Evolutionary conservation across 2,888 invertebrate species (phyloP), one percentile per base, ranked within the genome.

Genomic region (Eupithecia subfuscata): DNA sequence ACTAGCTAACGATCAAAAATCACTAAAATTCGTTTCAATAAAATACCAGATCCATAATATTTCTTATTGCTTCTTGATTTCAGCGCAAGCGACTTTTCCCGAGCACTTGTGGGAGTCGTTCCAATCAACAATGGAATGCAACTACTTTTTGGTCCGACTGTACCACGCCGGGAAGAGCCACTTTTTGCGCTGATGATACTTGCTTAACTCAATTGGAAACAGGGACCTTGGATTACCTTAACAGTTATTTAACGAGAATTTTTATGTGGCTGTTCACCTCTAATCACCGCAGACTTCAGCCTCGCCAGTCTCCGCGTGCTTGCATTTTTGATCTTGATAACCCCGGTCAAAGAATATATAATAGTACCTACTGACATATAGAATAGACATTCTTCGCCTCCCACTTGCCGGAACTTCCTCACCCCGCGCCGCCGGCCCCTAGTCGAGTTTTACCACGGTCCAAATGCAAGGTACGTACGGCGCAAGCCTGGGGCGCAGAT

Each of bases 91-190:
- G 89, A 92, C 89, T 92, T 91, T 91, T 91, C 90, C 91, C 90
- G 89, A 88, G 87, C 87, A 87, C 85, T 68, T 87, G 89, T 88
- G 88, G 90, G 89, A 90, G 91, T 92, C 87, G 92, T 89, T 90
- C 91, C 92, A 92, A 92, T 94, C 93, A 90, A 92, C 92, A 93
- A 92, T 90, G 93, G 92, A 92, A 94, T 92, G 92, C 88, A 87
- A 84, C 84, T 87, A 90, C 90, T 91, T 93, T 94, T 93, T 91
- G 92, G 91, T 91, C 89, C 85, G 89, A 84, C 85, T 84, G 83
- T 79, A 83, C 72, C 84, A 81, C 81, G 82, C 84, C 81, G 86
- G 86, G 87, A 88, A 87, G 87, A 90, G 88, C 91, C 82, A 88
- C 88, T 91, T 91, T 91, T 92, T 90, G 86, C 85, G 81, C 86